Evolutionary conservation across 2,888 invertebrate genomes (phyloP).

Genomic region (Troilus luridus): DNA sequence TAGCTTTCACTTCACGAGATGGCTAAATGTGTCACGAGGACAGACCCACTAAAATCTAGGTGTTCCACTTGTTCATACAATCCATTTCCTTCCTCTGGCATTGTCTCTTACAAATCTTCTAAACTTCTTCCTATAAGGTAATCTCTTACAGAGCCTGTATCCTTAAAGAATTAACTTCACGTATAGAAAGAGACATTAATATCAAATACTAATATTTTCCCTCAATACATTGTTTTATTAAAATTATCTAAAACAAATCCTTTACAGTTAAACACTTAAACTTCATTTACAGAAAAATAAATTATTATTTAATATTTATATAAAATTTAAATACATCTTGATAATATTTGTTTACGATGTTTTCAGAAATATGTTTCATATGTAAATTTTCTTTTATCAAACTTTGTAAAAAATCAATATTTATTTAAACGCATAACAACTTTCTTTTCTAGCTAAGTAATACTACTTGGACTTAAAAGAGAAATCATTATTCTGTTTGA

Average conservation of each 20-base stretch:
- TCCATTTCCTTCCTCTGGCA: background rate
- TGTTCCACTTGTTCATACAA: conserved; percentile 11
- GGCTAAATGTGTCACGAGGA: conserved; percentile 12
- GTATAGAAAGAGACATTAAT: background rate
- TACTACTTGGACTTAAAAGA: background rate
- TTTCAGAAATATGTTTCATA: background rate
- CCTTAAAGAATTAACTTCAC: background rate
- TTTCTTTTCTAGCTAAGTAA: background rate
- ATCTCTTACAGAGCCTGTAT: background rate
- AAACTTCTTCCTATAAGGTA: background rate
- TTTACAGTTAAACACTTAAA: no score
- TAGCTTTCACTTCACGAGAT: background rate
- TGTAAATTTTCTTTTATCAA: no score
- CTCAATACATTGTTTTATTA: background rate
- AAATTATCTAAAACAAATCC: no score
- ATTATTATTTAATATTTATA: no score
- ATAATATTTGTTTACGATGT: background rate
- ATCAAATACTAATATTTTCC: background rate
- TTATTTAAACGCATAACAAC: no score
- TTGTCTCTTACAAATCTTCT: background rate
- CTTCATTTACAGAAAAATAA: no score
- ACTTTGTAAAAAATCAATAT: no score
- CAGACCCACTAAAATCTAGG: conserved; percentile 48
- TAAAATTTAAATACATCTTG: no score
- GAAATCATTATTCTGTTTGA: background rate